These are phyloP conservation scores for Cirrhinus molitorella DNA, from an alignment of 2,797 vertebrate genomes.

Conservation along the genomic window DNA sequence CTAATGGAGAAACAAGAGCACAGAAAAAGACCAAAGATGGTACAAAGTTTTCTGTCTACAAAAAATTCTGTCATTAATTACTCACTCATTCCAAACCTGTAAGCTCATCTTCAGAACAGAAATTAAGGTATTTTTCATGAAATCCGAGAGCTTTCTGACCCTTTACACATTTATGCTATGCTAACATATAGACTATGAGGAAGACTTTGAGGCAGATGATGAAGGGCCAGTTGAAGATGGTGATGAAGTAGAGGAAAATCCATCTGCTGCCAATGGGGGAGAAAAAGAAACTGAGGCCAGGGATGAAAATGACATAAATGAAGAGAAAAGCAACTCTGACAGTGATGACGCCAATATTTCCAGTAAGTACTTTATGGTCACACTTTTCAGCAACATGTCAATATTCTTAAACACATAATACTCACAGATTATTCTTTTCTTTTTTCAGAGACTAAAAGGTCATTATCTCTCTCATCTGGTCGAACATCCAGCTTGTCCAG, in stretches of 20 bases:
- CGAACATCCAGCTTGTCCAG: conserved; percentile 72
- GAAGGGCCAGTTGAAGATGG: conserved; percentile 78
- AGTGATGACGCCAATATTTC: conserved; percentile 74
- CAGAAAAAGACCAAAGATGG: conserved; percentile 73
- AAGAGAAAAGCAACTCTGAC: conserved; percentile 66
- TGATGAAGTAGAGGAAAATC: conserved; percentile 68
- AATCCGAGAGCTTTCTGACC: too few species aligned
- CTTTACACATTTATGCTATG: background rate
- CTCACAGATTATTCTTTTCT: background rate
- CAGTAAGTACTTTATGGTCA: conserved; percentile 68
- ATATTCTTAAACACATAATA: background rate
- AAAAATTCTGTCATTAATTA: background rate
- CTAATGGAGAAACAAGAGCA: conserved; percentile 49
- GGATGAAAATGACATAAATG: conserved; percentile 64
- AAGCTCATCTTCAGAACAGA: too few species aligned
- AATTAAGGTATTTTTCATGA: too few species aligned
- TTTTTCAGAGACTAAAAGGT: conserved; percentile 63
- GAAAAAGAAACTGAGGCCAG: conserved; percentile 64
- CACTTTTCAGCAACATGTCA: background rate
- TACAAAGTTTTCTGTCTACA: conserved; percentile 49
- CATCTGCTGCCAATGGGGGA: conserved; percentile 67
- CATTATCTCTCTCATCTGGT: conserved; percentile 70
- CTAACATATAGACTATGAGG: conserved; percentile 86
- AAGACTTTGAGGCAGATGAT: conserved; percentile 93
- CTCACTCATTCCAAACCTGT: too few species aligned